These are phyloP conservation scores for Cylindroiulus punctatus DNA, from an alignment of 2,888 invertebrate genomes.

Conservation along the genomic window DNA sequence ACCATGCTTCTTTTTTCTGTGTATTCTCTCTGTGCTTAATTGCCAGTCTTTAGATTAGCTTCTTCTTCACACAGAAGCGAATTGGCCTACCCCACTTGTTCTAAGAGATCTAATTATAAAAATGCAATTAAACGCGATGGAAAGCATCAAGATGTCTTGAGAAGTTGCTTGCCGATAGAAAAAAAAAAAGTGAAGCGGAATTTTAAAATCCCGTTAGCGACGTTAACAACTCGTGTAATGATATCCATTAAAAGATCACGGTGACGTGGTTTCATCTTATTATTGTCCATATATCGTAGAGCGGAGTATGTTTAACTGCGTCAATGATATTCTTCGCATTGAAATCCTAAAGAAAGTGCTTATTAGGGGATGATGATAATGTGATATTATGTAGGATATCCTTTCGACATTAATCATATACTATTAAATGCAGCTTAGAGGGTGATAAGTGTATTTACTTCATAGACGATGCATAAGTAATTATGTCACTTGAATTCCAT, in stretches of 20 bases:
- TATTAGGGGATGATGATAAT: too few relatives aligned
- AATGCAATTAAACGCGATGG: not conserved
- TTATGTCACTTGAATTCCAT: too few relatives aligned
- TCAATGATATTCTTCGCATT: not conserved
- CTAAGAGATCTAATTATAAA: slow-evolving; percentile 32
- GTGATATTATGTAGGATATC: too few relatives aligned
- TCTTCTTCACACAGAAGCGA: not conserved
- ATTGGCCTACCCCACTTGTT: slow-evolving; percentile 1
- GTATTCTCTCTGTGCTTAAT: slow-evolving; percentile 6
- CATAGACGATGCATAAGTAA: too few relatives aligned
- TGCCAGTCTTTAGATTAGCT: slow-evolving; percentile 33
- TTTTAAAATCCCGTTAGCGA: slow-evolving; percentile 18
- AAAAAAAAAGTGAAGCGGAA: not conserved
- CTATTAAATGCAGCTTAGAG: too few relatives aligned
- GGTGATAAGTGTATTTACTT: too few relatives aligned
- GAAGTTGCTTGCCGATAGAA: not conserved
- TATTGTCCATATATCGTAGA: not conserved
- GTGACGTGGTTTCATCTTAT: not conserved
- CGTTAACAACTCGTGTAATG: slow-evolving; percentile 29
- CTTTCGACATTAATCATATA: too few relatives aligned
- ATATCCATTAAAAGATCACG: slow-evolving; percentile 25
- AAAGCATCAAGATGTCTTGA: not conserved
- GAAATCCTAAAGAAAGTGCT: not conserved
- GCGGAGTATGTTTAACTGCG: not conserved
- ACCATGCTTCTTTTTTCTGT: not conserved